These are phyloP conservation scores for Procavia capensis DNA, from an alignment of 2,113 vertebrate genomes.

Conservation along the genomic window DNA sequence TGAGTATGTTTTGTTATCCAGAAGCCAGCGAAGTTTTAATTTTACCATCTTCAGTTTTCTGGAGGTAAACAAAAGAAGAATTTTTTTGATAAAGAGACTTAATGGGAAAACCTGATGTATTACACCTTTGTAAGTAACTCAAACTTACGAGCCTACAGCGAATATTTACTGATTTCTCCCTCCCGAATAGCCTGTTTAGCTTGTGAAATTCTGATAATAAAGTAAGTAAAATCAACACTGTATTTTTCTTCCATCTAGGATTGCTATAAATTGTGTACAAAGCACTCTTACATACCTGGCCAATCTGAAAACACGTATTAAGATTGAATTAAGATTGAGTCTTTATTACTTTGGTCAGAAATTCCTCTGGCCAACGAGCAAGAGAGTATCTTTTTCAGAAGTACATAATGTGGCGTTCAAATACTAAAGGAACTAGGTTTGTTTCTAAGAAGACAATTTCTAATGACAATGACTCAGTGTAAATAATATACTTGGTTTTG, in stretches of 20 bases:
- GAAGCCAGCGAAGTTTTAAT: constrained; percentile 41
- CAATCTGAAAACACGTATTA: background rate
- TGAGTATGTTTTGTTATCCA: constrained; percentile 28
- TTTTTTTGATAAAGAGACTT: constrained; percentile 40
- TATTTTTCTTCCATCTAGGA: background rate
- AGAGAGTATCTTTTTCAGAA: background rate
- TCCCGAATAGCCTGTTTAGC: background rate
- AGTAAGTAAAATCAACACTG: constrained; percentile 1
- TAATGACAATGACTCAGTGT: background rate
- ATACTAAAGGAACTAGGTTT: background rate
- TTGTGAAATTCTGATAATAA: constrained; percentile 41
- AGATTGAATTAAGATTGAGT: background rate
- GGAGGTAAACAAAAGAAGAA: constrained; percentile 40
- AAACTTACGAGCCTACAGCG: background rate
- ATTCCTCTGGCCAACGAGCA: background rate
- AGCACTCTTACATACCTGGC: background rate
- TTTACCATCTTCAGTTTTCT: constrained; percentile 50
- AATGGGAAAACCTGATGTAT: constrained; percentile 14
- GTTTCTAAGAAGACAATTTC: constrained; percentile 9
- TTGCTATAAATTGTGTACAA: background rate
- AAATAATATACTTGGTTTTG: background rate
- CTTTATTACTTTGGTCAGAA: background rate
- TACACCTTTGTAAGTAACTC: background rate
- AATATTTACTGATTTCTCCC: background rate
- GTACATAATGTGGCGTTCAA: background rate